Percentiles rank a stretch among this genome's conserved stretches.
Conservation (phyloP, 2,888 invertebrate genomes). For the Azorinus chamasolen region DNA sequence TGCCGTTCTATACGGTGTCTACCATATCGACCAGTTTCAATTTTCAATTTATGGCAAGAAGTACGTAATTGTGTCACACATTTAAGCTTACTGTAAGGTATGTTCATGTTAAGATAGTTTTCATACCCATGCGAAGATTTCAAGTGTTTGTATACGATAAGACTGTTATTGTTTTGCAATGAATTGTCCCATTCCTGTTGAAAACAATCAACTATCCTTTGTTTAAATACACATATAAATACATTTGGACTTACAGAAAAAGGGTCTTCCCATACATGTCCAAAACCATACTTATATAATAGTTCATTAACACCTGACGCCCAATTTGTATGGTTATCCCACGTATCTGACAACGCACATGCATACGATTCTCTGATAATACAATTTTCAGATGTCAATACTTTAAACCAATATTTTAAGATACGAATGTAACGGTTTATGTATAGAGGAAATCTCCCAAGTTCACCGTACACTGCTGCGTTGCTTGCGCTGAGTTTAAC, state of each 20-base stretch:
- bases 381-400: constrained; percentile 14
- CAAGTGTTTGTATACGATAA: no score
- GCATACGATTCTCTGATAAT: neutral
- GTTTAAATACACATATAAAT: neutral
- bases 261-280: neutral
- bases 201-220: neutral
- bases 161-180: no score
- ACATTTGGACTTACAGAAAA: neutral
- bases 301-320: neutral
- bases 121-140: no score
- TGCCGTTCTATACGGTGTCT: no score
- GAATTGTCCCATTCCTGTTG: no score
- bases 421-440: constrained; percentile 17
- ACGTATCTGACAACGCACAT: neutral
- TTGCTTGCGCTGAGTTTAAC: constrained; percentile 16
- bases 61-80: no score
- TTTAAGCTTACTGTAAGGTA: no score
- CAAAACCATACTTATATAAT: neutral
- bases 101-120: no score
- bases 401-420: constrained; percentile 29
- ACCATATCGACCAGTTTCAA: no score
- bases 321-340: neutral
- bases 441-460: constrained; percentile 18
- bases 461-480: constrained; percentile 11
- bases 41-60: no score